Percentiles rank a stretch among this genome's conserved stretches.
Conservation (phyloP, 2,888 invertebrate species). For the Aspidapion aeneum region DNA sequence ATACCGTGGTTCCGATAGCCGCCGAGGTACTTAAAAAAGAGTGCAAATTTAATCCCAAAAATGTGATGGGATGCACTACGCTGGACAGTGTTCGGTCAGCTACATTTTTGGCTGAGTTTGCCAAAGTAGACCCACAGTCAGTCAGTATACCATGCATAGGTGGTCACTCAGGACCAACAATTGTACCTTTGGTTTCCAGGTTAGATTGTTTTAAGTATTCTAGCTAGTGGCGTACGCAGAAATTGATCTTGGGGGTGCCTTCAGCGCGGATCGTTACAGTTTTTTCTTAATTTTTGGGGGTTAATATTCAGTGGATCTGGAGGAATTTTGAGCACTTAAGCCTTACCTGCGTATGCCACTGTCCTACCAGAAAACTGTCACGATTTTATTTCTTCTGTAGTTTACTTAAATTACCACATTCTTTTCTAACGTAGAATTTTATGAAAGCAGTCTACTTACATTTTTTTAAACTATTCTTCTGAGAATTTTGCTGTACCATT, state of each 20-base stretch:
- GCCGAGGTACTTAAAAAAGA: slow-evolving; percentile 52
- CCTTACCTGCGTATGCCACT: no score
- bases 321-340: no score
- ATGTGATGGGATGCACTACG: slow-evolving; percentile 94
- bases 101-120: slow-evolving; percentile 85
- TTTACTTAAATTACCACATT: no score
- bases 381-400: no score
- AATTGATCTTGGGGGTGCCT: not conserved
- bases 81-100: slow-evolving; percentile 90
- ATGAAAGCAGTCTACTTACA: no score
- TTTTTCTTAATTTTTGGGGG: no score
- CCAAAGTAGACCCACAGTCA: slow-evolving; percentile 74
- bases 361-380: no score
- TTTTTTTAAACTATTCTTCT: no score
- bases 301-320: no score
- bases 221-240: not conserved
- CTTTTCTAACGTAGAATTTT: no score
- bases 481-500: no score
- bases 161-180: slow-evolving; percentile 94
- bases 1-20: slow-evolving; percentile 49
- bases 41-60: slow-evolving; percentile 64
- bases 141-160: slow-evolving; percentile 90
- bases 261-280: no score
- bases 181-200: slow-evolving; percentile 83
- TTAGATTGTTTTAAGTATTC: not conserved